Conservation (phyloP, 2,888 invertebrate species). For the Heliconius hortense region DNA sequence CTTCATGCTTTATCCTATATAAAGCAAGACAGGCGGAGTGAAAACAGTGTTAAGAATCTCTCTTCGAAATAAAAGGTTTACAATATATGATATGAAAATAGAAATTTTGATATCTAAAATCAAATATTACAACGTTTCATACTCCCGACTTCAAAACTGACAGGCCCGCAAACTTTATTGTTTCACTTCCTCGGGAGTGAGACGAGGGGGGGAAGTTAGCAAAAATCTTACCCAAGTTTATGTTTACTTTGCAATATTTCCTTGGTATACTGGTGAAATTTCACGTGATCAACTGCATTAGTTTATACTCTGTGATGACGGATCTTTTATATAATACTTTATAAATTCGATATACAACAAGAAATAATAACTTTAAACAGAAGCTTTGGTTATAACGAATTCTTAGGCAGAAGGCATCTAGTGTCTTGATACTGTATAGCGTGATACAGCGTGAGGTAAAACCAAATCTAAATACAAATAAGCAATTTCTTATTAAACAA, state of each 20-base stretch:
- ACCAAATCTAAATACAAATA: not conserved
- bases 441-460: not conserved
- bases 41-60: not conserved
- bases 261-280: not conserved
- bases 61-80: no score
- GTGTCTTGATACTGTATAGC: no score
- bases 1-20: not conserved
- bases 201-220: not conserved
- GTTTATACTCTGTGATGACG: not conserved
- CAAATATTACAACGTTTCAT: not conserved
- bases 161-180: constrained; percentile 3
- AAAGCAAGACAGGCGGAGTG: not conserved
- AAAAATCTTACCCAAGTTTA: constrained; percentile 8
- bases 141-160: constrained; percentile 6
- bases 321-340: not conserved
- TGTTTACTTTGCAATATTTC: constrained; percentile 4
- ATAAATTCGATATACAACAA: not conserved
- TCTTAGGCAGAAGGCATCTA: no score
- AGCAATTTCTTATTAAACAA: not conserved
- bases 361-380: not conserved
- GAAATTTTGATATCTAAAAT: not conserved
- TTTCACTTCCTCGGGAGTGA: not conserved
- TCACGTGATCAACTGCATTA: constrained; percentile 3
- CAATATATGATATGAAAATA: no score
- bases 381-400: no score